Conservation (phyloP, 1,140 invertebrate species). For the Oncopodura yosiiana region DNA sequence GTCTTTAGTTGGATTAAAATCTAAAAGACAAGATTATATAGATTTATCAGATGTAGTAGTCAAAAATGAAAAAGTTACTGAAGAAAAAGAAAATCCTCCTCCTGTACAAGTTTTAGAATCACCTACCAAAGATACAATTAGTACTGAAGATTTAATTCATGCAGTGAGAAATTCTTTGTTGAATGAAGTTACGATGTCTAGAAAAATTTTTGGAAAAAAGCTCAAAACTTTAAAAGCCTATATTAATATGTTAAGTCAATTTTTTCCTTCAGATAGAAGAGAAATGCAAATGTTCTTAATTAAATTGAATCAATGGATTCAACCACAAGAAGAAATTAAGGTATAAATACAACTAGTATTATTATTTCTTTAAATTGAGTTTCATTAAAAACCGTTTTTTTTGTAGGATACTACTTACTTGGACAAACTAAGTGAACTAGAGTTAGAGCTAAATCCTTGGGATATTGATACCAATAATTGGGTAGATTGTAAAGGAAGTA, state of each 20-base stretch:
- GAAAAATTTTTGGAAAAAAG: constrained; percentile 56
- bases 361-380: not conserved
- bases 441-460: constrained; percentile 27
- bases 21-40: not conserved
- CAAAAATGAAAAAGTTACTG: not conserved
- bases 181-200: constrained; percentile 65
- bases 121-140: constrained; percentile 47
- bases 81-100: not conserved
- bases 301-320: constrained; percentile 45
- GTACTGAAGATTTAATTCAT: constrained; percentile 76
- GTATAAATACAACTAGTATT: constrained; percentile 48
- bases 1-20: not conserved
- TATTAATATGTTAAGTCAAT: constrained; percentile 55
- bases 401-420: constrained; percentile 14
- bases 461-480: constrained; percentile 52
- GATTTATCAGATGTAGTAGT: not conserved
- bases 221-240: constrained; percentile 62
- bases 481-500: constrained; percentile 72
- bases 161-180: constrained; percentile 65
- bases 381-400: constrained; percentile 3
- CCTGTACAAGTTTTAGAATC: not conserved
- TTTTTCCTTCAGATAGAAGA: constrained; percentile 60
- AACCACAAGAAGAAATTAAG: constrained; percentile 42
- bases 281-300: constrained; percentile 51
- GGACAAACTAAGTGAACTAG: constrained; percentile 29